Evolutionary conservation across 2,888 invertebrate genomes (phyloP), one percentile per base, ranked within the genome.

Genomic region (Spialia ferax): DNA sequence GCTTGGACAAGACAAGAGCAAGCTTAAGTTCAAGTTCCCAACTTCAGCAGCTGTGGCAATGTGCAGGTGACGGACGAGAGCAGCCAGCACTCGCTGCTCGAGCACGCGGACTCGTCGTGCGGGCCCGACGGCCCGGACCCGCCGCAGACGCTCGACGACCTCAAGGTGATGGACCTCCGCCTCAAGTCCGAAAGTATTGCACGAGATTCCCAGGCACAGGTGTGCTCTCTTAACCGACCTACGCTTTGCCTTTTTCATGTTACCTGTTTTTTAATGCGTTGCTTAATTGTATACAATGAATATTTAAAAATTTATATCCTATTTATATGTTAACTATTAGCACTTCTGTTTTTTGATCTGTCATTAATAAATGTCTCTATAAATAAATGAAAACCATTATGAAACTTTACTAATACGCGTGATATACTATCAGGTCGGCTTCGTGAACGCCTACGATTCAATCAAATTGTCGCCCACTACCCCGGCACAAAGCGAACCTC

Each of bases 11-110:
- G 15, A n/a, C n/a, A 38, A 42, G 63, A 11, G 1, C 42, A 42
- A 42, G 42, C 42, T 42, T 15, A 42, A 20, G 20, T 48, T 22
- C 15, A 42, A 48, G 48, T 48, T 22, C 20, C 18, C 18, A 20
- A 38, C 13, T 32, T 50, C 65, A 64, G 56, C 23, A 38, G 64
- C 56, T 68, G 42, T 68, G 42, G 29, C 54, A 95, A 54, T 95
- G 95, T 72, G 56, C 95, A 97, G 88, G 89, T 96, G 56, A 84
- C 96, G 45, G 97, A 97, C 81, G 97, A 97, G 71, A 95, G 94
- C 74, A 96, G 97, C 79, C 96, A 96, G 83, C 95, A 94, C 74
- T 96, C 96, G 20, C 82, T 95, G 69, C 78, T 77, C 38, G 93
- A 91, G 32, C 83, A 80, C 73, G 76, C 80, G 62, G 91, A 91